Percentiles rank a stretch among this genome's conserved stretches.
phyloP scores from a whole-genome alignment of 2,888 invertebrate species.

The Rapana venosa region DNA sequence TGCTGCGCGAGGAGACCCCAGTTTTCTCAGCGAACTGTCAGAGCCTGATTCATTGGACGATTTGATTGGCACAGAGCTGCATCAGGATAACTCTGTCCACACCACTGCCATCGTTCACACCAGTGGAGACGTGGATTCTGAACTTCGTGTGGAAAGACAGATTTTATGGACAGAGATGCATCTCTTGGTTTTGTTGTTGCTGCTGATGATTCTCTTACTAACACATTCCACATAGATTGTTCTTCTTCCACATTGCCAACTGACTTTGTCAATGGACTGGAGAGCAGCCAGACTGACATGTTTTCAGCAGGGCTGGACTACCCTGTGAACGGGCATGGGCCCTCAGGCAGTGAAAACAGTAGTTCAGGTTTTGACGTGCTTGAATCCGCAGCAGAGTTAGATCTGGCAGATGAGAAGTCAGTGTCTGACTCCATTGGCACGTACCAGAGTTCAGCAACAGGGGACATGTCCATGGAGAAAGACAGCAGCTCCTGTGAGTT shows the following conservation, averaged over 20 bases:
- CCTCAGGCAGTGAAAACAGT: background rate
- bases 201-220: background rate
- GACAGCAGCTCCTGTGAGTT: slow-evolving; percentile 19
- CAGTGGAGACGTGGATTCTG: background rate
- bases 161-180: background rate
- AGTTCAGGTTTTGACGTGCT: slow-evolving; percentile 22
- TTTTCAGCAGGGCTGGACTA: background rate
- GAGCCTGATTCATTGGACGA: slow-evolving; percentile 20
- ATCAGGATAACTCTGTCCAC: background rate
- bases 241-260: background rate
- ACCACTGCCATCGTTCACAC: background rate
- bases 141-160: background rate
- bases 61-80: background rate
- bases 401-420: background rate
- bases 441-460: background rate
- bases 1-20: slow-evolving; percentile 20
- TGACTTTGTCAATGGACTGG: background rate
- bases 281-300: background rate
- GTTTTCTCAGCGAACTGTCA: background rate
- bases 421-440: background rate
- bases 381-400: background rate
- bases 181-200: background rate
- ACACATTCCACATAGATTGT: slow-evolving; percentile 21
- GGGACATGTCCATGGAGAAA: background rate
- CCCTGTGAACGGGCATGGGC: background rate